Base-by-base conservation (phyloP, 2,113 vertebrate species). In the Gymnocephalus cernua region DNA sequence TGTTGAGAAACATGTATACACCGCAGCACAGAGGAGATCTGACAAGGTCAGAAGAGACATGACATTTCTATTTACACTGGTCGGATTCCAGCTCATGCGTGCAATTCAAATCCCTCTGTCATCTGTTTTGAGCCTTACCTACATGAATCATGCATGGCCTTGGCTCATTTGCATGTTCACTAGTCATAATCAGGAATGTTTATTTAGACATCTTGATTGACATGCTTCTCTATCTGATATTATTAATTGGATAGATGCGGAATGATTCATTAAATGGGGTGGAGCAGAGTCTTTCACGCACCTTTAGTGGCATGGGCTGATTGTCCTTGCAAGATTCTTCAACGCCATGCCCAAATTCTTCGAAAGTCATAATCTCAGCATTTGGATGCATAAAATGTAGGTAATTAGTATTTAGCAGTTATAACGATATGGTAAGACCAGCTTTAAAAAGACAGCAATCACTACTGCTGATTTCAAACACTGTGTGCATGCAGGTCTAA, bases 181-280 rank as follows among this genome's bases (percentile, higher is more conserved):
- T 66, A 61, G 18, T 86, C 71, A 75, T 78, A 64, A 86, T 88
- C 84, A 80, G 61, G 64, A 86, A 91, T 90, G 89, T 93, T 92
- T 93, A 92, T 84, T 86, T 85, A 90, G 83, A 90, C 71, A 76
- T 62, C 58, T 47, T 79, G 86, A 86, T 87, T 88, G n/a, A n/a
- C 68, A 79, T 83, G 59, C 57, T 50, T 59, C 56, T 74, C 88
- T 84, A 88, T 89, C 86, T 82, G 74, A 82, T 57, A 69, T 59
- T 72, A 45, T 81, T 82, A 79, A 92, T 91, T 62, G 27, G 74
- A 70, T 29, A 65, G 58, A 85, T 79, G 85, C 74, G 63, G 59
- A 85, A 82, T 92, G 81, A 92, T 84, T 92, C 67, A 88, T 79
- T 27, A 73, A 83, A 75, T 15, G 56, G 74, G 92, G 85, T 86